Conservation (phyloP, 2,113 vertebrate genomes). For the Hydrochoerus hydrochaeris region DNA sequence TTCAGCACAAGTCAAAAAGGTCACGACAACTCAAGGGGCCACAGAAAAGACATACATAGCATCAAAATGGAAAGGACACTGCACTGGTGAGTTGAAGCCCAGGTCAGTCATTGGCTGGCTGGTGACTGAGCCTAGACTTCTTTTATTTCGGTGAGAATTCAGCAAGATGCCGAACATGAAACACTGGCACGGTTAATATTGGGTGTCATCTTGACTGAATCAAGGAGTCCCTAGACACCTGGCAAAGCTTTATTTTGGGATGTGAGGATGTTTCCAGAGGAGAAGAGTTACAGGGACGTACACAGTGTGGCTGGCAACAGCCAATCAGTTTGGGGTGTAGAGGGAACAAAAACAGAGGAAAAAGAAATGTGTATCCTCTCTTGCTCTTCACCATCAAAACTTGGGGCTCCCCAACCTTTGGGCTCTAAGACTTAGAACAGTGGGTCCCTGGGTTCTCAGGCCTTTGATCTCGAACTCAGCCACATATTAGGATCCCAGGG, state of each 20-base stretch:
- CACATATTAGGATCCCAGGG: background rate
- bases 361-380: no score
- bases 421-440: background rate
- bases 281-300: background rate
- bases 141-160: background rate
- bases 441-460: background rate
- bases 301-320: background rate
- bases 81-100: background rate
- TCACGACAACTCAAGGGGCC: background rate
- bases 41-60: background rate
- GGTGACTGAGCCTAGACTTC: background rate
- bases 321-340: background rate
- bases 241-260: background rate
- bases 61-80: background rate
- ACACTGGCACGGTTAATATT: background rate
- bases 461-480: background rate
- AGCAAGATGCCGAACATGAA: background rate
- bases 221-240: background rate
- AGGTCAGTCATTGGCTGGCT: background rate
- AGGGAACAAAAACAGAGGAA: background rate
- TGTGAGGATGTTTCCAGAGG: background rate
- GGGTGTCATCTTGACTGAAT: background rate
- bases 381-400: background rate
- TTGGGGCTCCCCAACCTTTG: rapidly evolving
- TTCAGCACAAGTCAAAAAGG: background rate